Evolutionary conservation across 64 coral and sea anemone species (phyloP), one percentile per base, ranked within the genome.

Genomic region (Montipora efflorescens): DNA sequence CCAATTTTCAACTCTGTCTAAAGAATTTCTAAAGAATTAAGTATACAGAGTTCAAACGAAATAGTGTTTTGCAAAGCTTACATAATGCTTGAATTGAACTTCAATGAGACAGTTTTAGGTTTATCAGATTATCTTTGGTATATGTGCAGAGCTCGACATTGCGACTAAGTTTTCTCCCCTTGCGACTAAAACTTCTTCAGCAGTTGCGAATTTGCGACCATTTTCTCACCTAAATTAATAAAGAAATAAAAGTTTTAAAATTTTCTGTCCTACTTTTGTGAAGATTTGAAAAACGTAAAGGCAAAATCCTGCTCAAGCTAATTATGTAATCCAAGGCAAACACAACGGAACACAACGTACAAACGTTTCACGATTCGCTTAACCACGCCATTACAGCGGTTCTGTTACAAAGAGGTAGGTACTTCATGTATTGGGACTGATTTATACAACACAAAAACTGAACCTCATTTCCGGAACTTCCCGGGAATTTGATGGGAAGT

Each of bases 391-490:
- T 55, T 55, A 55, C 52, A 55, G 52, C 52, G 67, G 67, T 70
- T 70, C 67, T 70, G 67, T 70, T 70, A 70, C 21, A 70, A 70
- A 70, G 15, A 70, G 67, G 67, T 70, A 70, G 67, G 67, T 70
- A 70, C 67, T 15, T 70, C 67, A 70, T 70, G 67, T 70, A 70
- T 70, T 16, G n/a, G 67, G 67, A 70, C 67, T 70, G 67, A 70
- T 70, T 70, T 70, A 16, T 70, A 70, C 67, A 70, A 70, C 67
- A 70, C 67, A 70, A 70, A 70, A 70, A 70, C 67, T 70, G 67
- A 70, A 70, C 67, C 14, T 70, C 19, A 70, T 70, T 70, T 55
- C 52, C 52, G 52, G 52, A 55, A 55, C 52, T 55, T 55, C 52
- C 52, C 52, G 52, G 52, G 52, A 55, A 55, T 55, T 55, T 55